phyloP scores from a whole-genome alignment of 1,140 invertebrate genomes.

The Trypoxylus dichotomus region DNA sequence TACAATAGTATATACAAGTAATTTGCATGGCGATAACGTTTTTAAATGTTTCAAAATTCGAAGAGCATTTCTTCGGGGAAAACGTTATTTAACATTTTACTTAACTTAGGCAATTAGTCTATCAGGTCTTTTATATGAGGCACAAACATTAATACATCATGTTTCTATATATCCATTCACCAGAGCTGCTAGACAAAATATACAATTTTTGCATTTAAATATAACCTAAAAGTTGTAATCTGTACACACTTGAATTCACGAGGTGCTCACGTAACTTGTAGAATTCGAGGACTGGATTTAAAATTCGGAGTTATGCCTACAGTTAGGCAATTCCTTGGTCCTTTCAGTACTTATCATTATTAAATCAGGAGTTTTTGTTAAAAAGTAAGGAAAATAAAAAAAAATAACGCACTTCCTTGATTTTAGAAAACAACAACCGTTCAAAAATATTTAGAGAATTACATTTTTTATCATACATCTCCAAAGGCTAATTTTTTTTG shows the following conservation, averaged over 20 bases:
- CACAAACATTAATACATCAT: slow-evolving; percentile 39
- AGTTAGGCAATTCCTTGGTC: no score
- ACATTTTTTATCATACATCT: no score
- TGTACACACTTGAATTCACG: not conserved
- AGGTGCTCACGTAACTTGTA: not conserved
- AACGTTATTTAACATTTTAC: not conserved
- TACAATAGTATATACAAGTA: not conserved
- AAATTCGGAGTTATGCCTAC: no score
- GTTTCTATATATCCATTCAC: slow-evolving; percentile 28
- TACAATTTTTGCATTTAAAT: slow-evolving; percentile 8
- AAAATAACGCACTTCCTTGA: no score
- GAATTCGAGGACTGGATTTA: no score
- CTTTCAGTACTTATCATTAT: no score
- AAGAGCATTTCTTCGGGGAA: not conserved
- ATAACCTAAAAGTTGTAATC: not conserved
- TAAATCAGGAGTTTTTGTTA: no score
- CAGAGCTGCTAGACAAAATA: not conserved
- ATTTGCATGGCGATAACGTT: not conserved
- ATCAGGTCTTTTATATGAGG: slow-evolving; percentile 37
- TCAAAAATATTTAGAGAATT: no score
- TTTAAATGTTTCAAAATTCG: not conserved
- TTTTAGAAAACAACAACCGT: no score
- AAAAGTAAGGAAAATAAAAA: no score
- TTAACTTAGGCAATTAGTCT: slow-evolving; percentile 30
- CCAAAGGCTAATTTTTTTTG: no score